Conservation (phyloP, 2,888 invertebrate genomes). For the Nymphalis urticae region DNA sequence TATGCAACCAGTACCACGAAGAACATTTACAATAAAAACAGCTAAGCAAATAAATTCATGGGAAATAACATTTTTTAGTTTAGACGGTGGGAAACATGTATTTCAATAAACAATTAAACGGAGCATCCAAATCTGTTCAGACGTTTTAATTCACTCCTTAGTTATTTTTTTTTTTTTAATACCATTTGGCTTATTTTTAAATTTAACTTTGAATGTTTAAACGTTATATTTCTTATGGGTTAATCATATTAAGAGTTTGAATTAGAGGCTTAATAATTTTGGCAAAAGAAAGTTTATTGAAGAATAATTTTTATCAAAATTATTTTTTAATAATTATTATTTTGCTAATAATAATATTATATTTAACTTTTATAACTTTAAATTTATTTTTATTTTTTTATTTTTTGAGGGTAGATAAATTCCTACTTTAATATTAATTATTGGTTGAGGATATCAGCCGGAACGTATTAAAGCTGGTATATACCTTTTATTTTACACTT, state of each 20-base stretch:
- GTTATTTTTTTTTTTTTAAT: no score
- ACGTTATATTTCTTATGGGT: constrained; percentile 72
- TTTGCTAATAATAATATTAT: constrained; percentile 79
- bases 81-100: no score
- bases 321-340: constrained; percentile 80
- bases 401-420: constrained; percentile 86
- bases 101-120: no score
- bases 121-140: no score
- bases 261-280: constrained; percentile 83
- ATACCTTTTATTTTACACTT: constrained; percentile 87
- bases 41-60: no score
- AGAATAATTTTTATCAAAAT: constrained; percentile 66
- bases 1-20: no score
- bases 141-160: no score
- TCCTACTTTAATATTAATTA: constrained; percentile 85
- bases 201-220: constrained; percentile 59
- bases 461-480: constrained; percentile 85
- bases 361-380: constrained; percentile 79
- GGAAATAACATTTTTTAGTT: no score
- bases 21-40: no score
- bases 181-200: no score
- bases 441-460: constrained; percentile 86
- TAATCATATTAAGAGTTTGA: constrained; percentile 82
- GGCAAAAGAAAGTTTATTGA: constrained; percentile 76
- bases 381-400: constrained; percentile 85